Base-by-base conservation (phyloP, 92 coral and sea anemone species). In the Bergia puertoricense region DNA sequence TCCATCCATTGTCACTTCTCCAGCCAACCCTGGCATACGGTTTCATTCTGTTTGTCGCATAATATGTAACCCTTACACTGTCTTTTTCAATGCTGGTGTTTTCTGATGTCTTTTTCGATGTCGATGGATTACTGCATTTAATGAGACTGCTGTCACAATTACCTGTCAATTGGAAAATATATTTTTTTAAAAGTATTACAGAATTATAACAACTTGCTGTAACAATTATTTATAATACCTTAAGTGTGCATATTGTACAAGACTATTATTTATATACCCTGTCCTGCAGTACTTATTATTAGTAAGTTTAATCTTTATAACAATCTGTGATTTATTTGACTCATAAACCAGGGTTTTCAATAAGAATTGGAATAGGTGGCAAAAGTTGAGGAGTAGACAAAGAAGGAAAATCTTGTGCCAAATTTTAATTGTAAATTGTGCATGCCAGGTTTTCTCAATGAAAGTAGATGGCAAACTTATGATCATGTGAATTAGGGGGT, bases 11-110 rank as follows among this genome's bases (percentile, higher is more conserved):
- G 8, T 46, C 16, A 44, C 90, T 82, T 13, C 82, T 86, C 90
- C 90, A 91, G n/a, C 90, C 93, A 75, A 54, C 48, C 51, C 93
- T 87, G 72, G 45, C 62, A 65, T 78, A 82, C 46, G 62, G 74
- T 18, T 13, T 23, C 81, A 59, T 88, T 46, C 30, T 67, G 79
- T 37, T 84, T 54, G 51, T 84, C 30, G 72, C 66, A 68, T 46
- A 84, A 69, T 67, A 43, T 48, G 45, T 41, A 14, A 37, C 75
- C 45, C 72, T 72, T 45, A 65, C 7, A 22, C 14, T 84, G 45
- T 46, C 79, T 30, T 44, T 40, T 66, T n/a, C 67, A n/a, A 16
- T 46, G 6, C 39, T 36, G 15, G 15, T 44, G 66, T 14, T 51
- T 20, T 84, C 62, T 4, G 22, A 30, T 16, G 45, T 7, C 22